A percentile compares a stretch with the other conserved stretches of the same genome.
phyloP scores from a whole-genome alignment of 2,113 vertebrate genomes.

The Pachypanchax playfairii region DNA sequence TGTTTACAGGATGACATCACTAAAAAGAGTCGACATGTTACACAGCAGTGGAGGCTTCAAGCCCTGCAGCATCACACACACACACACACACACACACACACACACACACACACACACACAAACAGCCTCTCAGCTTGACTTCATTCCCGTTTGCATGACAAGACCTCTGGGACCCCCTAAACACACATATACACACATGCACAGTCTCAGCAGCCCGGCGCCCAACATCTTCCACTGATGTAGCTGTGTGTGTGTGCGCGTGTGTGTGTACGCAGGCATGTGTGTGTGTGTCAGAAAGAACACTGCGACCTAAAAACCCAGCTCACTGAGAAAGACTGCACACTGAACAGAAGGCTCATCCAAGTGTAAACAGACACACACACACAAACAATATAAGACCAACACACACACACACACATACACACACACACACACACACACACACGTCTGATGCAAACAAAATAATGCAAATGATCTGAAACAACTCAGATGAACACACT shows the following conservation, averaged over 20 bases:
- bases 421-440: constrained; percentile 24
- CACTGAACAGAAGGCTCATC: constrained; percentile 76
- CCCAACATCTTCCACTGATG: constrained; percentile 64
- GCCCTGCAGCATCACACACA: constrained; percentile 43
- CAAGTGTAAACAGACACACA: constrained; percentile 71
- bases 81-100: constrained; percentile 41
- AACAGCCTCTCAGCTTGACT: constrained; percentile 45
- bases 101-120: no score
- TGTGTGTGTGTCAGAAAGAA: constrained; percentile 50
- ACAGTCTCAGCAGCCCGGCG: constrained; percentile 43
- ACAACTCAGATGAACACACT: neutral
- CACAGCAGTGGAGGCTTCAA: constrained; percentile 60
- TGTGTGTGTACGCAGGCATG: constrained; percentile 19
- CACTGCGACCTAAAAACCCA: constrained; percentile 79
- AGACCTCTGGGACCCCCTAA: constrained; percentile 66
- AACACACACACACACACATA: constrained; percentile 24
- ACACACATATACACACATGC: constrained; percentile 12
- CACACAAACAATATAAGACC: constrained; percentile 10
- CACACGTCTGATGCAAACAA: constrained; percentile 24
- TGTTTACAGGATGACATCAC: constrained; percentile 61
- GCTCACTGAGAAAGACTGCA: constrained; percentile 71
- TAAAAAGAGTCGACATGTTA: constrained; percentile 72
- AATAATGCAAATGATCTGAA: constrained; percentile 17
- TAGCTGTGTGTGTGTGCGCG: constrained; percentile 37
- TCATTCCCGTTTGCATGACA: constrained; percentile 57